A percentile compares a stretch with the other conserved stretches of the same genome.
Conservation (phyloP, 2,113 vertebrate genomes). For the Microcebus lehilahytsara region DNA sequence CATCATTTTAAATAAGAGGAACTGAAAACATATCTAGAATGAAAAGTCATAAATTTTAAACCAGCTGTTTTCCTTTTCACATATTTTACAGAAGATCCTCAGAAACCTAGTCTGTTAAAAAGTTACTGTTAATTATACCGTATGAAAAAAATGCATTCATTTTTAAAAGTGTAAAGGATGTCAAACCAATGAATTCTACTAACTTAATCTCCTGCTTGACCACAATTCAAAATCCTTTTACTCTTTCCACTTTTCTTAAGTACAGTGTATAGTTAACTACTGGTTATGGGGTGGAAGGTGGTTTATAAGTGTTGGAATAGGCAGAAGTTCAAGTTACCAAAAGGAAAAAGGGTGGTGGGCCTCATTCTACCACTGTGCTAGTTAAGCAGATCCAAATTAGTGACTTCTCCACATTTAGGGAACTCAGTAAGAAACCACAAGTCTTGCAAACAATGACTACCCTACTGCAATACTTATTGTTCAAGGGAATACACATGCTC, state of each 20-base stretch:
- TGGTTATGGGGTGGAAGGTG: not conserved
- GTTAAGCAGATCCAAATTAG: not conserved
- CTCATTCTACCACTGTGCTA: not conserved
- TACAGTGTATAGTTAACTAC: not conserved
- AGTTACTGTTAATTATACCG: not conserved
- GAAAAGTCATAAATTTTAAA: constrained; percentile 15
- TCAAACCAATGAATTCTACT: not conserved
- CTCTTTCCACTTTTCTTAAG: not conserved
- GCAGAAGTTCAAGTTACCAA: not conserved
- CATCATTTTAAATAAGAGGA: constrained; percentile 9
- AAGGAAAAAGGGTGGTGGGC: not conserved
- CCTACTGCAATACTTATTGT: not conserved
- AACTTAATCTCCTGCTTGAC: constrained; percentile 7
- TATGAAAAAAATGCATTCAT: not conserved
- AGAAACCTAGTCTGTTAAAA: not conserved
- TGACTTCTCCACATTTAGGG: not conserved
- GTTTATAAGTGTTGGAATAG: not conserved
- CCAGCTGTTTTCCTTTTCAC: not conserved
- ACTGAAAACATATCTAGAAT: not conserved
- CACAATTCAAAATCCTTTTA: constrained; percentile 37
- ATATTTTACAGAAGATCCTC: not conserved
- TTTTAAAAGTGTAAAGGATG: constrained; percentile 13
- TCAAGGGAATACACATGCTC: not conserved
- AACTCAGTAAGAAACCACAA: not conserved
- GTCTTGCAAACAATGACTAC: not conserved